A percentile compares a stretch with the other conserved stretches of the same genome.
Conservation (phyloP, 35 echinoderm and acorn worm genomes). For the Ptychodera flava region DNA sequence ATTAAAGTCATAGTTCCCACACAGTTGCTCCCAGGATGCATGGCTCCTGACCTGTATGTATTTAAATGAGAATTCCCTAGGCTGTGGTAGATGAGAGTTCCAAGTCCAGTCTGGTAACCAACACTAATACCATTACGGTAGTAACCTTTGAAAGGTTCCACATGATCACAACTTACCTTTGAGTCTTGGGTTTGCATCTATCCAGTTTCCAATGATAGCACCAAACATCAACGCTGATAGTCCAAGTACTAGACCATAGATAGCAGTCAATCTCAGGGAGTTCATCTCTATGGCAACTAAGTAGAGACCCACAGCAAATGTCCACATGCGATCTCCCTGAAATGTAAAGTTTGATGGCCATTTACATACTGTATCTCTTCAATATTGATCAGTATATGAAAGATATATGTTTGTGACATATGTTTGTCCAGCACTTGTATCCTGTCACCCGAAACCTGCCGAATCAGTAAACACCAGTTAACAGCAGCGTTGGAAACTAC, state of each 20-base stretch:
- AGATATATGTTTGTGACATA: not conserved
- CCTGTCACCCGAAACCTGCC: not conserved
- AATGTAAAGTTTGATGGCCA: not conserved
- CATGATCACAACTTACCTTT: conserved; percentile 32
- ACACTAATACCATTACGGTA: not conserved
- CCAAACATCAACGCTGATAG: conserved; percentile 77
- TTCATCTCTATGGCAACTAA: conserved; percentile 76
- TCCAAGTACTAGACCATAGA: conserved; percentile 67
- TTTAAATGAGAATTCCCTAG: no score
- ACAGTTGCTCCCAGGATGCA: not conserved
- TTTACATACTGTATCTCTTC: no score
- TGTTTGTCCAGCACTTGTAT: not conserved
- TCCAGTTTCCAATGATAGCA: conserved; percentile 69
- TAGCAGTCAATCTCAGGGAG: conserved; percentile 68
- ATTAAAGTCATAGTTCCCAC: not conserved
- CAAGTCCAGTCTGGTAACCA: not conserved
- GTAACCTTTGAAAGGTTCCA: not conserved
- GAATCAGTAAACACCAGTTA: no score
- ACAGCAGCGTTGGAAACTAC: no score
- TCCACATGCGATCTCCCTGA: conserved; percentile 95
- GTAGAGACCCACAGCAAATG: conserved; percentile 81
- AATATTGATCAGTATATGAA: no score
- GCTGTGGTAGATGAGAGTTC: no score
- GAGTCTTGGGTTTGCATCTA: conserved; percentile 75
- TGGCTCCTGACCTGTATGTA: no score